Conservation (phyloP, 2,113 vertebrate species). For the Abramis brama region DNA sequence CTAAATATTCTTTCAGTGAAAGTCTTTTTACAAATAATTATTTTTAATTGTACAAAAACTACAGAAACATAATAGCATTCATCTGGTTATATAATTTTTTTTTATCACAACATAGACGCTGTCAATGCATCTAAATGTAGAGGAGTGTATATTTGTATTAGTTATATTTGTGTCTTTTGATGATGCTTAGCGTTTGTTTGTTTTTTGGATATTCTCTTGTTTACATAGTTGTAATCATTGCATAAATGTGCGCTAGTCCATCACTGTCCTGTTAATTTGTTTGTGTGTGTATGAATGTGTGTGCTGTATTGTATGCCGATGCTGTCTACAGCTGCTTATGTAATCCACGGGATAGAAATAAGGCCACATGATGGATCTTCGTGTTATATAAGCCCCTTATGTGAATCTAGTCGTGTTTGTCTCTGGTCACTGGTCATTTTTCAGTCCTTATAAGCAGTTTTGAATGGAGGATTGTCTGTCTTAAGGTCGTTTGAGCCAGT, state of each 20-base stretch:
- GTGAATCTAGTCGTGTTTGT: conserved; percentile 22
- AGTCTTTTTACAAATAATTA: too few species aligned
- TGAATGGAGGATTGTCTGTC: background rate
- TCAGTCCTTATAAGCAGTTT: conserved; percentile 37
- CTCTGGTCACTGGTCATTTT: conserved; percentile 15
- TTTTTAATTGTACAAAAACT: too few species aligned
- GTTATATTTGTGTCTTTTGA: background rate
- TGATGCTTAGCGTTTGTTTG: background rate
- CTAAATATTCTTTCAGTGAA: background rate
- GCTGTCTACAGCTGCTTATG: conserved; percentile 27
- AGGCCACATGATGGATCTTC: conserved; percentile 68
- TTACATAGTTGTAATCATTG: conserved; percentile 16
- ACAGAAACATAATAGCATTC: background rate
- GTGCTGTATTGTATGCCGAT: conserved; percentile 7
- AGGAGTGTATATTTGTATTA: background rate
- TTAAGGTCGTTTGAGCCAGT: background rate
- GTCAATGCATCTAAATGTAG: background rate
- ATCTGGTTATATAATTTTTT: background rate
- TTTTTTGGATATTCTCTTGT: conserved; percentile 11
- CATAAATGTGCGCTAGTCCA: background rate
- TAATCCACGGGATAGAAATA: conserved; percentile 64
- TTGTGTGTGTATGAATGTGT: conserved; percentile 34
- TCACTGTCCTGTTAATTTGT: background rate
- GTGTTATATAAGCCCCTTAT: conserved; percentile 51
- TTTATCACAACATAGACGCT: background rate